A percentile compares a stretch with the other conserved stretches of the same genome.
Evolutionary conservation across 2,888 invertebrate genomes (phyloP).

Genomic region (Drosophila limbata): DNA sequence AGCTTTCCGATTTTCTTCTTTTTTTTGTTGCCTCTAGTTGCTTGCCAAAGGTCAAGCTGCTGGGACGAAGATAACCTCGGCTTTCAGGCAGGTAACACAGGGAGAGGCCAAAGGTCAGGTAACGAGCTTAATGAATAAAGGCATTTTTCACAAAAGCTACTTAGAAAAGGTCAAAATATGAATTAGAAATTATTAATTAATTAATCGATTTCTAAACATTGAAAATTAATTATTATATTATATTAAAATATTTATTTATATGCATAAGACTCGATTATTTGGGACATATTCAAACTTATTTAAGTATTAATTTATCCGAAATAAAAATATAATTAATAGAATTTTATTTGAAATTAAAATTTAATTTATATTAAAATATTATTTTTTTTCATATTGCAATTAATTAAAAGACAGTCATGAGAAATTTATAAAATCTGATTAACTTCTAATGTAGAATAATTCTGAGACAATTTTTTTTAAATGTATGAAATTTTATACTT

Average conservation of each 20-base stretch:
- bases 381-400: background rate
- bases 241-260: background rate
- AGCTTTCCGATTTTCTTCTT: background rate
- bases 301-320: no score
- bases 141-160: background rate
- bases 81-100: background rate
- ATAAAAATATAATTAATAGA: no score
- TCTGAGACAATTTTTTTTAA: background rate
- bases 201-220: no score
- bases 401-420: no score
- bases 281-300: no score
- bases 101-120: slow-evolving; percentile 10
- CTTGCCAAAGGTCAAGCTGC: slow-evolving; percentile 53
- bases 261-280: no score
- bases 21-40: slow-evolving; percentile 31
- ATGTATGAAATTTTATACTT: no score
- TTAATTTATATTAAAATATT: background rate
- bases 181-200: background rate
- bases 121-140: background rate
- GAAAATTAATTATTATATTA: no score
- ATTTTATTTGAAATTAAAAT: no score
- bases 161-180: background rate
- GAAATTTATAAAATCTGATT: background rate
- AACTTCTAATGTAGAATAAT: no score
- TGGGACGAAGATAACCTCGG: background rate